Percentiles rank a stretch among this genome's conserved stretches.
Conservation (phyloP, 1,140 invertebrate genomes). For the Pseudomyrmex gracilis region DNA sequence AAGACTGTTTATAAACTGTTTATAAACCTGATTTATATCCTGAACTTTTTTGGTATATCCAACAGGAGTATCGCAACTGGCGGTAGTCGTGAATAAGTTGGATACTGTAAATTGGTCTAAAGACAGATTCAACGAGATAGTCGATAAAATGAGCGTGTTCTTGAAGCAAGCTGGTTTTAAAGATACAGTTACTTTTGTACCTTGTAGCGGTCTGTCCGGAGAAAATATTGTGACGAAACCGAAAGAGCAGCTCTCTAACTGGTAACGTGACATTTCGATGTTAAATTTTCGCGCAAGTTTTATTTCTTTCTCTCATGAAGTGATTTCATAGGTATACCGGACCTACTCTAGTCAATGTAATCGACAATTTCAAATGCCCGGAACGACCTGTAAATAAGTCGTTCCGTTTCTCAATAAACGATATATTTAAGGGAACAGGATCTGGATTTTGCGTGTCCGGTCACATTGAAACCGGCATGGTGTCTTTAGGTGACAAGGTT, state of each 20-base stretch:
- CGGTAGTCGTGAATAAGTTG: conserved; percentile 92
- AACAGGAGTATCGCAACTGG: conserved; percentile 81
- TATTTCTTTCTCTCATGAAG: conserved; percentile 11
- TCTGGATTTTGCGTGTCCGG: conserved; percentile 95
- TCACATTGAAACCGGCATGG: conserved; percentile 95
- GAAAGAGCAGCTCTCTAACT: conserved; percentile 87
- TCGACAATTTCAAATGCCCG: conserved; percentile 93
- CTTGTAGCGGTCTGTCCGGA: conserved; percentile 97
- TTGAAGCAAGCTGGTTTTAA: conserved; percentile 98
- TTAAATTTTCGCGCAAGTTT: not conserved
- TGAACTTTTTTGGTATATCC: conserved; percentile 10
- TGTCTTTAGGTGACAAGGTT: conserved; percentile 94
- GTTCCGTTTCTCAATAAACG: conserved; percentile 96
- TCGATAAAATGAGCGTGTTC: conserved; percentile 93
- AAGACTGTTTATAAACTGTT: conserved; percentile 3
- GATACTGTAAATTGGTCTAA: conserved; percentile 99
- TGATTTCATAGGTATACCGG: conserved; percentile 80
- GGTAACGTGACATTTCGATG: conserved; percentile 71
- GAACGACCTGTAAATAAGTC: conserved; percentile 94
- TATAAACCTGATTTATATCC: conserved; percentile 34
- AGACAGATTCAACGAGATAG: conserved; percentile 94
- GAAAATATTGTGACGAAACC: conserved; percentile 94
- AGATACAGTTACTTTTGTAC: conserved; percentile 95
- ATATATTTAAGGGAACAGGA: conserved; percentile 97
- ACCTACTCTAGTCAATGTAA: conserved; percentile 80